These are phyloP conservation scores for Argentina silus DNA, from an alignment of 2,797 vertebrate genomes.

Conservation along the genomic window DNA sequence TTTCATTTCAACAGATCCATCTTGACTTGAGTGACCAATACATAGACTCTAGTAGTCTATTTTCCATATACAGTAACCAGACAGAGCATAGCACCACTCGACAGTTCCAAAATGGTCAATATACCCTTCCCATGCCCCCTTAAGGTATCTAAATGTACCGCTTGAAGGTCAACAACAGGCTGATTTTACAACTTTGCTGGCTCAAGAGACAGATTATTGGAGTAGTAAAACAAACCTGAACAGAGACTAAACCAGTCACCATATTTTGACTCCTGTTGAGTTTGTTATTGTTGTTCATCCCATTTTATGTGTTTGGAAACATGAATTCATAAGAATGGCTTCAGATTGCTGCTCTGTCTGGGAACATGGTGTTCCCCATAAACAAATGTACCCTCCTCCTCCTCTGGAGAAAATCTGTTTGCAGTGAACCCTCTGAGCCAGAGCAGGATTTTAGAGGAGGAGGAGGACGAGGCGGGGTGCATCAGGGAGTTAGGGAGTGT, in stretches of 20 bases:
- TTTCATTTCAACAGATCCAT: too few species aligned
- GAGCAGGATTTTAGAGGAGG: background rate
- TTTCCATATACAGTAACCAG: too few species aligned
- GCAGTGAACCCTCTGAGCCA: slow-evolving; percentile 22
- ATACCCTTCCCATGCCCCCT: too few species aligned
- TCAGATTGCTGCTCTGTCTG: slow-evolving; percentile 1
- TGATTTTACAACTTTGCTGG: background rate
- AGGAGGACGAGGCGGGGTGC: background rate
- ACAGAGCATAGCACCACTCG: too few species aligned
- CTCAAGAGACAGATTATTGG: background rate
- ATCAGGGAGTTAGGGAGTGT: background rate
- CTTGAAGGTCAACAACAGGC: too few species aligned
- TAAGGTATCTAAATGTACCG: too few species aligned
- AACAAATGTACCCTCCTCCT: slow-evolving; percentile 19
- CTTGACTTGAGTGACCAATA: too few species aligned
- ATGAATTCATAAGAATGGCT: background rate
- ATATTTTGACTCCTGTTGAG: background rate
- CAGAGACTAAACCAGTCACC: background rate
- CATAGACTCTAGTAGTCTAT: too few species aligned
- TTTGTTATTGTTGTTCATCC: background rate
- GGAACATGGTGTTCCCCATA: slow-evolving; percentile 42
- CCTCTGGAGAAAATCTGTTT: slow-evolving; percentile 40
- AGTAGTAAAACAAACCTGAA: background rate
- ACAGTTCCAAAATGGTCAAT: too few species aligned
- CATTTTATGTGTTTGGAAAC: background rate